These are phyloP conservation scores for Pseudochirops corinnae DNA, from an alignment of 2,797 vertebrate genomes.

Conservation along the genomic window DNA sequence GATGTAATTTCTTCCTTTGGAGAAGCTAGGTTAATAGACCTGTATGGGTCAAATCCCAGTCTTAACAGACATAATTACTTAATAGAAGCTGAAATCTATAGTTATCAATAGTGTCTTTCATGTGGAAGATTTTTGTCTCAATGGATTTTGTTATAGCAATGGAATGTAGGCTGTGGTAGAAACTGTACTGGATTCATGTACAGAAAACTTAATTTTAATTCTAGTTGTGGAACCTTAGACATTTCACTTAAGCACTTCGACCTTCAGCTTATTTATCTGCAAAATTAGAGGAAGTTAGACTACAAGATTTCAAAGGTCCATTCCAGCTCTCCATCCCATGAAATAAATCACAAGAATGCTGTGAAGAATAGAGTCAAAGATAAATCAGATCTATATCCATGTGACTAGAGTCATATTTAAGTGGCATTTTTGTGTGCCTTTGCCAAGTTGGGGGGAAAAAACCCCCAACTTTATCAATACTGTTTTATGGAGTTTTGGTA, in stretches of 20 bases:
- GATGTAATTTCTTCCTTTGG: constrained; percentile 20
- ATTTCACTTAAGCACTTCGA: background rate
- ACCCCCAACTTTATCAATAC: background rate
- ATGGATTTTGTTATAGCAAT: background rate
- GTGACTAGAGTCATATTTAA: background rate
- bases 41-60: background rate
- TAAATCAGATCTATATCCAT: background rate
- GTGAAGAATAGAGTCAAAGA: constrained; percentile 13
- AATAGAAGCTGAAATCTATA: background rate
- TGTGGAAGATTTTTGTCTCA: background rate
- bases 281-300: background rate
- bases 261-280: background rate
- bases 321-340: background rate
- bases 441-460: background rate
- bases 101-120: background rate
- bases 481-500: background rate
- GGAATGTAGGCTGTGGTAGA: background rate
- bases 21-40: constrained; percentile 29
- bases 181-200: background rate
- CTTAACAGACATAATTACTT: background rate
- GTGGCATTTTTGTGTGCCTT: constrained; percentile 35
- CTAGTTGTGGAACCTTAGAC: background rate
- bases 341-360: background rate
- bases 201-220: background rate
- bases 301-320: background rate